These are phyloP conservation scores for Aphodius sticticus DNA, from an alignment of 2,888 invertebrate species.

Conservation along the genomic window DNA sequence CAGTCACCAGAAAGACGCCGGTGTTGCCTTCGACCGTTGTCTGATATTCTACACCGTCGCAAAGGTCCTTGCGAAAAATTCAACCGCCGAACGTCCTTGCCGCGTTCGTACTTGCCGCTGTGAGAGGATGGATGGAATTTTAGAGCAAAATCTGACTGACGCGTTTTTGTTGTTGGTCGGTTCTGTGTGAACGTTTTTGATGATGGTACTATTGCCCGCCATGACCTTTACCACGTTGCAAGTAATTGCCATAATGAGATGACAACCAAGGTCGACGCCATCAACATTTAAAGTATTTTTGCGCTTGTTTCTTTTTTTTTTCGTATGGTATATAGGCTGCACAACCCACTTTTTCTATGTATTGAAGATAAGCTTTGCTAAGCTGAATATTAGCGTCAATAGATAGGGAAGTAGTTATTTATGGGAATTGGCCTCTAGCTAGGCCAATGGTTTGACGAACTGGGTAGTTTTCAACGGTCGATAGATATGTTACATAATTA, in stretches of 20 bases:
- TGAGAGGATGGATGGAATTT: not conserved
- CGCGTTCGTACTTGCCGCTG: not conserved
- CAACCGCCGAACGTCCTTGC: not conserved
- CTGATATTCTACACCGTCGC: not conserved
- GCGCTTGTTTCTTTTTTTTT: not conserved
- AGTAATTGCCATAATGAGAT: not conserved
- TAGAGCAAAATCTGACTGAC: not conserved
- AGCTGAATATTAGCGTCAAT: no score
- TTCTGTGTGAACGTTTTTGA: not conserved
- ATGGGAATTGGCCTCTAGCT: no score
- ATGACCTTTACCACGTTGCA: not conserved
- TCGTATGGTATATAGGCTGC: no score
- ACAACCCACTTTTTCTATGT: no score
- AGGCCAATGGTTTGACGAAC: no score
- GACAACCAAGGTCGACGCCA: not conserved
- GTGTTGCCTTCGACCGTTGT: not conserved
- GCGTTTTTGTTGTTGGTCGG: not conserved
- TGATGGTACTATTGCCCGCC: not conserved
- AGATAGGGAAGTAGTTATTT: no score
- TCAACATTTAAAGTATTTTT: not conserved
- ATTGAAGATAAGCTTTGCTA: no score
- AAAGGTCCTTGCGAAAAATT: constrained; percentile 4
- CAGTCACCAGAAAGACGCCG: not conserved
- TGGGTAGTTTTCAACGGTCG: no score
- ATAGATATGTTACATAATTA: no score